A percentile compares a stretch with the other conserved stretches of the same genome.
Evolutionary conservation across 2,888 invertebrate species (phyloP).

Genomic region (Drosophila demipolita): DNA sequence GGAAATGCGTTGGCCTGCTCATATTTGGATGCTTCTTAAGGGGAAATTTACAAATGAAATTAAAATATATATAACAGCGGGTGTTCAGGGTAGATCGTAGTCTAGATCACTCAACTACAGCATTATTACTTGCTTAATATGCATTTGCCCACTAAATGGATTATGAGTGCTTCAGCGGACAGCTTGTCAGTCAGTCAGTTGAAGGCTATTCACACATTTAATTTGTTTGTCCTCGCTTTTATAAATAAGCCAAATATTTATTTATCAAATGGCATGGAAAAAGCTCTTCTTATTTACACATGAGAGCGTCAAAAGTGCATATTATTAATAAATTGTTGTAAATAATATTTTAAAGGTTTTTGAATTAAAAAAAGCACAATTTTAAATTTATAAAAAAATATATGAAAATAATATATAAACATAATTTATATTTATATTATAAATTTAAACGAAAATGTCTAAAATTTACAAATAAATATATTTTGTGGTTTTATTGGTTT

Average conservation of each 20-base stretch:
- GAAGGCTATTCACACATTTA: slow-evolving; percentile 1
- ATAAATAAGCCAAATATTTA: background rate
- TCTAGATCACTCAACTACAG: too few relatives aligned
- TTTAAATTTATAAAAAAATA: background rate
- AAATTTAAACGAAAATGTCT: too few relatives aligned
- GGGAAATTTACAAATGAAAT: too few relatives aligned
- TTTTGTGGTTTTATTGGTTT: too few relatives aligned
- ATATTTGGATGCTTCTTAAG: too few relatives aligned
- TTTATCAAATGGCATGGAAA: background rate
- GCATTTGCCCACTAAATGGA: slow-evolving; percentile 22
- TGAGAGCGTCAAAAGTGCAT: background rate
- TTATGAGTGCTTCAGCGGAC: slow-evolving; percentile 15
- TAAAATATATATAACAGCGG: too few relatives aligned
- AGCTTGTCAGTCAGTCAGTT: slow-evolving; percentile 8
- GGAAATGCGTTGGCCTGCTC: too few relatives aligned
- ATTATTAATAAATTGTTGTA: background rate
- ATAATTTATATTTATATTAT: background rate
- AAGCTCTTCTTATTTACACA: background rate
- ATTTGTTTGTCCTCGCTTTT: background rate
- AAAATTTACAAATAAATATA: too few relatives aligned
- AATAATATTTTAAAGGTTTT: background rate
- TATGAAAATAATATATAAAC: rapidly evolving
- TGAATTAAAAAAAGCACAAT: background rate
- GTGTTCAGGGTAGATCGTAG: too few relatives aligned
- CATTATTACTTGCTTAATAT: slow-evolving; percentile 10